Base-by-base conservation (phyloP, 2,797 vertebrate genomes). In the Otolemur crassicaudatus region DNA sequence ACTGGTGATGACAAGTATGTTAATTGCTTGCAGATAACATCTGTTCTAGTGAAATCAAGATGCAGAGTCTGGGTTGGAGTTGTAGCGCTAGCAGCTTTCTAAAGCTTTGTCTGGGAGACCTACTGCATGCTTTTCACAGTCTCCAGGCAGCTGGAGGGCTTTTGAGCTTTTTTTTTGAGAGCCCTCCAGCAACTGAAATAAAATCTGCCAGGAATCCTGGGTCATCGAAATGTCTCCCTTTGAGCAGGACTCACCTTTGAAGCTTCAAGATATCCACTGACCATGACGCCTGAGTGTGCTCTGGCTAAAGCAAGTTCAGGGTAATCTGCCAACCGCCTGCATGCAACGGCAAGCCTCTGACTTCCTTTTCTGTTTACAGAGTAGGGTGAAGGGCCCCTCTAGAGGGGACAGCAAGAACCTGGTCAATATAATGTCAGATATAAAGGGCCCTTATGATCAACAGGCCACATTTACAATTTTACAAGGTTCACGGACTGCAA, bases 21-120 rank as follows among this genome's bases (percentile, higher is more conserved):
- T 99, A 99, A 99, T 99, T 99, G 98, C 98, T 99, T 99, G 98
- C 99, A 99, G 99, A 99, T 99, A 99, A 99, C 98, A 99, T 99
- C 98, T 99, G 99, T 98, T 99, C 96, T 97, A 93, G 97, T 96
- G 98, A 99, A 99, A 99, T 98, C 98, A 98, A 98, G 98, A 98
- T 98, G 98, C 97, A 98, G 98, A 95, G 96, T 94, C 97, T 97
- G 88, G 84, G 1, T 96, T 97, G 97, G 98, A 98, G 98, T 98
- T 98, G 97, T 98, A 81, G 97, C 11, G 90, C 97, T 98, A 82
- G 91, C 90, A 82, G 96, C 93, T 96, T 97, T 98, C 97, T 97
- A 90, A 96, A 56, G 31, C 97, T 98, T 96, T 98, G 97, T 98
- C 97, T 98, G 94, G 97, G 98, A 98, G 97, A 96, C 98, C 97